Percentiles rank a stretch among this genome's conserved stretches.
Evolutionary conservation across 2,113 vertebrate genomes (phyloP).

Genomic region (Chunga burmeisteri): DNA sequence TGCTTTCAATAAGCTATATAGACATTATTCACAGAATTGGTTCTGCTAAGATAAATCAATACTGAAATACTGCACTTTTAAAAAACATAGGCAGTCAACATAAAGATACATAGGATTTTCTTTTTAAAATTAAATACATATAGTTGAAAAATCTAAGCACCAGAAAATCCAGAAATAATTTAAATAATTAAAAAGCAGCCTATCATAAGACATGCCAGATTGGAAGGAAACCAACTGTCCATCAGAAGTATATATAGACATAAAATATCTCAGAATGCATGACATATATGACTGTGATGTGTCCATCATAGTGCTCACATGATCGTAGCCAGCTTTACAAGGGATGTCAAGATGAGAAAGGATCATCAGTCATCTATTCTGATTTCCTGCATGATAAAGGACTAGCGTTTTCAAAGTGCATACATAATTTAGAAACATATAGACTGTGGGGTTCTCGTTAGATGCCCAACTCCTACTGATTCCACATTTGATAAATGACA

Average conservation of each 20-base stretch:
- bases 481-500: conserved; percentile 61
- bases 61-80: not conserved
- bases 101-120: not conserved
- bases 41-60: not conserved
- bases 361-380: conserved; percentile 51
- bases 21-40: not conserved
- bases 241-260: conserved; percentile 25
- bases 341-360: conserved; percentile 53
- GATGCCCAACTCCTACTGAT: conserved; percentile 45
- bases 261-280: not conserved
- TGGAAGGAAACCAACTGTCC: not conserved
- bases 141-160: not conserved
- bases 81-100: not conserved
- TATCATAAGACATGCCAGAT: not conserved
- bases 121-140: not conserved
- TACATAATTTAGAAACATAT: conserved; percentile 60
- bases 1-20: not conserved
- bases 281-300: conserved; percentile 48
- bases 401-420: conserved; percentile 53
- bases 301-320: conserved; percentile 23
- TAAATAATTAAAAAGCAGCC: conserved; percentile 35
- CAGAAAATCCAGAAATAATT: conserved; percentile 1
- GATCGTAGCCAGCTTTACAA: conserved; percentile 20
- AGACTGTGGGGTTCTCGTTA: conserved; percentile 59
- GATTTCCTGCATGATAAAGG: conserved; percentile 61